Conservation (phyloP, 2,113 vertebrate genomes). For the mouse (Mus musculus) region DNA sequence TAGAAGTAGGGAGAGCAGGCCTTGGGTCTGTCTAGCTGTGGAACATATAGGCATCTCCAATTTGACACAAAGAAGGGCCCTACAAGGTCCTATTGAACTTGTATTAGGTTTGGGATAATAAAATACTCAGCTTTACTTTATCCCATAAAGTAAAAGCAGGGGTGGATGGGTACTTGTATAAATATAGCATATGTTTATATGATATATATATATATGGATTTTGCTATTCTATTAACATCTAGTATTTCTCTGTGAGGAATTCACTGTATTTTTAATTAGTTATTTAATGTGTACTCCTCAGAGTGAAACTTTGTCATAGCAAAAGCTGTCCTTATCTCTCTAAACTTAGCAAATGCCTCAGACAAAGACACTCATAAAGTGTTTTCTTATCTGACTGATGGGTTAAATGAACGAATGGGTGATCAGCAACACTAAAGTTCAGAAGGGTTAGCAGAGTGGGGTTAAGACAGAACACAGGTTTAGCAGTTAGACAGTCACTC, state of each 20-base stretch:
- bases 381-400: slow-evolving; percentile 11
- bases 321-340: slow-evolving; percentile 39
- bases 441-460: not conserved
- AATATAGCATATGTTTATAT: not conserved
- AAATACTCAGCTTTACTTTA: not conserved
- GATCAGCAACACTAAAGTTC: not conserved
- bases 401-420: not conserved
- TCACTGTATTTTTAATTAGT: not conserved
- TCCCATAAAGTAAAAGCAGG: not conserved
- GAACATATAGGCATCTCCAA: not conserved
- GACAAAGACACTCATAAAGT: not conserved
- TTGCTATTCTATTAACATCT: slow-evolving; percentile 16
- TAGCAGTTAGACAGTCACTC: not conserved
- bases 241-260: not conserved
- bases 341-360: not conserved
- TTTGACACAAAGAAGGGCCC: not conserved
- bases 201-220: not conserved
- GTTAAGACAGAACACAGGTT: not conserved
- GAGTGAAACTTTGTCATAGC: not conserved
- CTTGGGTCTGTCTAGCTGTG: not conserved
- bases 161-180: not conserved
- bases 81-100: not conserved
- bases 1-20: not conserved
- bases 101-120: not conserved
- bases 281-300: not conserved